phyloP scores from a whole-genome alignment of 2,113 vertebrate genomes.

The Oceanodroma tethys region DNA sequence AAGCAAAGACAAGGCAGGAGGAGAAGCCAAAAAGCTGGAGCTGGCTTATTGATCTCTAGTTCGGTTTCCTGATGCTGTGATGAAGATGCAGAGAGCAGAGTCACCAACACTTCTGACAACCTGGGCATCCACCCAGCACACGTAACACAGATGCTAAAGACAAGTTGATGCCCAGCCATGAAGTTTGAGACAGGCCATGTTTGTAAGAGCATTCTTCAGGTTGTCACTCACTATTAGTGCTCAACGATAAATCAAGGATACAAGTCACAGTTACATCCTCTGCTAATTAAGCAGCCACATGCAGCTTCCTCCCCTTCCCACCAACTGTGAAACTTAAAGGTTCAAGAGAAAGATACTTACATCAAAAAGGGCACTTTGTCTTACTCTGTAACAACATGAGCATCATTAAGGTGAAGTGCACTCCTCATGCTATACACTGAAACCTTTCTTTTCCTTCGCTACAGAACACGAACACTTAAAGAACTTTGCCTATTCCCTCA shows the following conservation, averaged over 20 bases:
- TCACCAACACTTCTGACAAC: not conserved
- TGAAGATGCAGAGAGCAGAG: not conserved
- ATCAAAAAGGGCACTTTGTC: slow-evolving; percentile 5
- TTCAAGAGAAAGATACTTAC: not conserved
- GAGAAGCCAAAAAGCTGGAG: not conserved
- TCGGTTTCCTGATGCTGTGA: not conserved
- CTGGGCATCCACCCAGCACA: not conserved
- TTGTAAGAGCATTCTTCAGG: not conserved
- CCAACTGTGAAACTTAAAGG: slow-evolving; percentile 18
- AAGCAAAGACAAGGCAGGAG: not conserved
- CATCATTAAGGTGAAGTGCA: not conserved
- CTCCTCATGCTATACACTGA: not conserved
- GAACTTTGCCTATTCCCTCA: not conserved
- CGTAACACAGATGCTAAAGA: not conserved
- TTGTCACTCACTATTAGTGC: not conserved
- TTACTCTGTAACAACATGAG: not conserved
- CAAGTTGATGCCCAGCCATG: not conserved
- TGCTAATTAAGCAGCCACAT: slow-evolving; percentile 9
- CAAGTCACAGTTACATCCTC: not conserved
- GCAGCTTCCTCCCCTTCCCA: not conserved
- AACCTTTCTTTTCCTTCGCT: not conserved
- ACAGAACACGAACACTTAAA: not conserved
- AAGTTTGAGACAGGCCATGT: not conserved
- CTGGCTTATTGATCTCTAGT: not conserved
- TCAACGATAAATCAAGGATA: slow-evolving; percentile 2